Evolutionary conservation across 2,888 invertebrate species (phyloP).

Genomic region (Zootermopsis nevadensis): DNA sequence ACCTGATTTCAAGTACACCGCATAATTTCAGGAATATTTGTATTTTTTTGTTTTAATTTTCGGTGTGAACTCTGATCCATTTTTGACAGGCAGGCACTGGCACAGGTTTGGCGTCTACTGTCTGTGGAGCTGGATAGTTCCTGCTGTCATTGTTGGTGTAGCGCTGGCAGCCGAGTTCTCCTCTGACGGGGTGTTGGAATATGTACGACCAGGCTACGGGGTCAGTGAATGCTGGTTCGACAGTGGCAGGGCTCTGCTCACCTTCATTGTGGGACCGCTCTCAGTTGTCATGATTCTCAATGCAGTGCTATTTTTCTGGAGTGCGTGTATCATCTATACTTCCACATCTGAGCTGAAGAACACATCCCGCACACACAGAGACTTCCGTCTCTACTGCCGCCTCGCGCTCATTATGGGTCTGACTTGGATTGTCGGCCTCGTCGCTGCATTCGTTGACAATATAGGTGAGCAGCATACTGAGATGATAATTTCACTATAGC

Average conservation of each 20-base stretch:
- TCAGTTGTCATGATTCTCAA: not conserved
- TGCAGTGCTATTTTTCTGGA: constrained; percentile 23
- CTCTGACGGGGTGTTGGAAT: not conserved
- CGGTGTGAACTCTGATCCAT: not conserved
- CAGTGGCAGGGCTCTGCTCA: not conserved
- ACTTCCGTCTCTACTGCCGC: constrained; percentile 20
- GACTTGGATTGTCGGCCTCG: constrained; percentile 18
- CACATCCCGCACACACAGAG: not conserved
- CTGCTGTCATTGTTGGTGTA: not conserved
- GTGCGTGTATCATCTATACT: not conserved
- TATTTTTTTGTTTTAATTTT: too few species aligned
- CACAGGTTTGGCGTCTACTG: not conserved
- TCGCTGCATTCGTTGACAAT: constrained; percentile 12
- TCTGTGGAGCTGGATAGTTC: constrained; percentile 18
- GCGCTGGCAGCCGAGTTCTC: constrained; percentile 7
- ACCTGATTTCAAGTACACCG: too few species aligned
- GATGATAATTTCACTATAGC: too few species aligned
- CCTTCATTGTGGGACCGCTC: not conserved
- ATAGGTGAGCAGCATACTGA: too few species aligned
- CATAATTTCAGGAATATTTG: too few species aligned
- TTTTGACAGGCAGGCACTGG: constrained; percentile 28
- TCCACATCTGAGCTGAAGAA: not conserved
- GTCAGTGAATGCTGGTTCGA: not conserved
- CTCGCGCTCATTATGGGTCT: constrained; percentile 35
- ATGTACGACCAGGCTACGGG: constrained; percentile 1